phyloP scores from a whole-genome alignment of 2,797 vertebrate species.

The Emydoidea blandingii region DNA sequence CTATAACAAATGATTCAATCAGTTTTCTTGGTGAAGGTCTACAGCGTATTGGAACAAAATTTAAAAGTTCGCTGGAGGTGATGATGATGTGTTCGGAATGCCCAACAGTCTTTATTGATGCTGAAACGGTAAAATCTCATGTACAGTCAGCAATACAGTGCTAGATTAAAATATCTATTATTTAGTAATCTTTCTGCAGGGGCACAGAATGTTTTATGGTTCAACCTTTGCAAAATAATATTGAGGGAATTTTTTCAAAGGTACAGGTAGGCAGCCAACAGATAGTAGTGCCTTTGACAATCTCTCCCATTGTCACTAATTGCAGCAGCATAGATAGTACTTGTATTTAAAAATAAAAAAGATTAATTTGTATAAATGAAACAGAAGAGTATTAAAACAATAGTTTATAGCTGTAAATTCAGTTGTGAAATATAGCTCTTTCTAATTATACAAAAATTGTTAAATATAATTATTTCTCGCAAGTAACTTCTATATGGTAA shows the following conservation, averaged over 20 bases:
- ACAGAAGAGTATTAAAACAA: neutral
- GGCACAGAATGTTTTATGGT: neutral
- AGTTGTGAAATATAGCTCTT: neutral
- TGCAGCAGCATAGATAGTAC: neutral
- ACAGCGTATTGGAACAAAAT: conserved; percentile 94
- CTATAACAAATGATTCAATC: conserved; percentile 92
- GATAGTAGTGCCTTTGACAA: neutral
- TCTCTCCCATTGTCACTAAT: neutral
- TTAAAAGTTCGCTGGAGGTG: conserved; percentile 94
- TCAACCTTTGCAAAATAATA: neutral
- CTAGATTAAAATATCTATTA: neutral
- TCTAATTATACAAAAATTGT: neutral
- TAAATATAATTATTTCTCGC: neutral
- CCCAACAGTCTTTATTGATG: conserved; percentile 96
- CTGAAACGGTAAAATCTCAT: conserved; percentile 92
- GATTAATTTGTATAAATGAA: neutral
- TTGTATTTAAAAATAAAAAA: neutral
- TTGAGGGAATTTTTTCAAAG: neutral
- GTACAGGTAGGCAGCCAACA: neutral
- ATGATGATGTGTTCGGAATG: conserved; percentile 95
- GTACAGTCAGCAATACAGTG: fast-evolving
- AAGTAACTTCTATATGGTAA: neutral
- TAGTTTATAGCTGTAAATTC: neutral
- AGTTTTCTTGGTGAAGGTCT: conserved; percentile 92
- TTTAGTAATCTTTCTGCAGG: neutral